phyloP scores from a whole-genome alignment of 2,113 vertebrate species.

The human region GRCh38 chr7:103330001-103330500 shows the following conservation, averaged over 20 bases:
- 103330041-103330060: not conserved
- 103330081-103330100: constrained; percentile 8
- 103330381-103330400: no score
- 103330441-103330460: no score
- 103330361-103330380: no score
- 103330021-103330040: not conserved
- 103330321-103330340: no score
- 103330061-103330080: not conserved
- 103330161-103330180: not conserved
- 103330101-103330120: not conserved
- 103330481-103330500: no score
- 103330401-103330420: no score
- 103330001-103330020: not conserved
- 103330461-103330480: no score
- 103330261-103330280: not conserved
- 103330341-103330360: no score
- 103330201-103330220: not conserved
- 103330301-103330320: no score
- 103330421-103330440: no score
- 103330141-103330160: not conserved
- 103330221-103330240: not conserved
- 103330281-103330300: not conserved
- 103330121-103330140: not conserved
- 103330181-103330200: not conserved
- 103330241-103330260: not conserved